Evolutionary conservation across 1,140 invertebrate species (phyloP), one percentile per base, ranked within the genome.

Genomic region (Nasonia vitripennis): DNA sequence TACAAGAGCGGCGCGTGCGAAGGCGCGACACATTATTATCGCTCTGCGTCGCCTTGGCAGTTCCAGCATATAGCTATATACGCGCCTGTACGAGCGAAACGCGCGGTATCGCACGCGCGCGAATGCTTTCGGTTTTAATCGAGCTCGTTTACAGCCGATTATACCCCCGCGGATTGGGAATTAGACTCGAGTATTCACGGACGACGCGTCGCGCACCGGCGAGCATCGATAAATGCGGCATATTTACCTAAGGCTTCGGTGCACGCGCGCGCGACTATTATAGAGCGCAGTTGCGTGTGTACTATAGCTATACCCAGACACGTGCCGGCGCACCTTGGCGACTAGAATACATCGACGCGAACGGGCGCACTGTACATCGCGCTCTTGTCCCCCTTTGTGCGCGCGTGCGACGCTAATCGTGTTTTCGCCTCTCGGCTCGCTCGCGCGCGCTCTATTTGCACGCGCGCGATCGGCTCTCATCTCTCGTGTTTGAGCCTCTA

Each of bases 221-320:
- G 17, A 62, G 31, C 31, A 79, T 68, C n/a, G 27, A 34, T 67
- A 62, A 51, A 51, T 84, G 78, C 81, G 80, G 77, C 85, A 88
- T 88, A 89, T 89, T 90, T 90, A 89, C 87, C 89, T 87, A 89
- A 90, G 88, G 89, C 83, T 85, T 77, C 20, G 48, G 17, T 11
- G 23, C 20, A 73, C 12, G 55, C 55, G 55, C 55, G 55, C 1
- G 55, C 17, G 17, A n/a, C 55, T 62, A 20, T 62, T 20, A 62
- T n/a, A 62, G 27, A 27, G 55, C 17, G 20, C 55, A 62, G 17
- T 62, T n/a, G 55, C 55, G 55, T 62, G 55, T 17, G 20, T 62
- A n/a, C 20, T n/a, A 6, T 62, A 62, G 4, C 45, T 48, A 48
- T 48, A 48, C 9, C 5, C 12, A 48, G 41, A 78, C 75, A 51